phyloP scores from a whole-genome alignment of 2,888 invertebrate genomes.

The Neoitamus cyanurus region DNA sequence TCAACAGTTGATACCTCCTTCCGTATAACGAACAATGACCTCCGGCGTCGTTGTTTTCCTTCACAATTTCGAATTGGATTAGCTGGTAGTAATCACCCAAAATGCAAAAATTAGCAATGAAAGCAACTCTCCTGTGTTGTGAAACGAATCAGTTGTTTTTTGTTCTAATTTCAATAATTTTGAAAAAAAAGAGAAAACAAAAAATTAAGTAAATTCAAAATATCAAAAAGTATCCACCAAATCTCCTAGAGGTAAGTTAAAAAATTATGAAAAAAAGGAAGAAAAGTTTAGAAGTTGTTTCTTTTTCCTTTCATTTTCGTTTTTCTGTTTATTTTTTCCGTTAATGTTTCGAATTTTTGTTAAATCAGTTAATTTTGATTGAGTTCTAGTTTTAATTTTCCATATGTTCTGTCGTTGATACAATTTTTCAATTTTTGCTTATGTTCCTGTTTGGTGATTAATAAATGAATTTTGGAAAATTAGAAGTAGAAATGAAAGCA shows the following conservation, averaged over 20 bases:
- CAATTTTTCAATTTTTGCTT: not conserved
- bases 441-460: not conserved
- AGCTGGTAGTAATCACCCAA: conserved; percentile 44
- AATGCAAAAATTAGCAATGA: conserved; percentile 40
- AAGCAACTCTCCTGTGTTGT: conserved; percentile 11
- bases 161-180: conserved; percentile 8
- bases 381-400: conserved; percentile 31
- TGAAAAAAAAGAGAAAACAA: not conserved
- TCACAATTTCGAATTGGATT: conserved; percentile 46
- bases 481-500: conserved; percentile 50
- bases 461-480: conserved; percentile 50
- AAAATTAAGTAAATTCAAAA: not conserved
- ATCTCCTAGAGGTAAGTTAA: not conserved
- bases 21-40: conserved; percentile 43
- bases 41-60: conserved; percentile 46
- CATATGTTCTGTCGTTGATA: not conserved
- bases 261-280: conserved; percentile 11
- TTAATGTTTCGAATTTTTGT: conserved; percentile 26
- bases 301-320: not conserved
- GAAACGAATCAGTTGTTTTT: conserved; percentile 31
- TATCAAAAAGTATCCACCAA: conserved; percentile 11
- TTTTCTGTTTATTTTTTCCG: conserved; percentile 30
- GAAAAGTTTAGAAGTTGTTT: not conserved
- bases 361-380: conserved; percentile 17
- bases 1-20: conserved; percentile 44